Percentiles rank a stretch among this genome's conserved stretches.
phyloP scores from a whole-genome alignment of 35 echinoderm and acorn worm genomes.

The Eucidaris tribuloides region DNA sequence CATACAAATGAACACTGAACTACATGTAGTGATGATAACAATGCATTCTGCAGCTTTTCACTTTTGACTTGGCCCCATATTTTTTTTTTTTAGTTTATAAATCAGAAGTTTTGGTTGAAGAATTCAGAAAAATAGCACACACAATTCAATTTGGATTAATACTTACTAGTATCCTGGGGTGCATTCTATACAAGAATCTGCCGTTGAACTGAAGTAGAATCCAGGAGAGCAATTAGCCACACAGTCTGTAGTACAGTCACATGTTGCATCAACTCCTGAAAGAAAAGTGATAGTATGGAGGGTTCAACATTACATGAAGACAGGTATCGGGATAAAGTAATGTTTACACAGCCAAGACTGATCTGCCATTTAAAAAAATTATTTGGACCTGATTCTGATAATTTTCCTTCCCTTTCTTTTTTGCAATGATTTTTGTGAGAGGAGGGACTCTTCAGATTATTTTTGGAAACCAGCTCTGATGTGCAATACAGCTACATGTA shows the following conservation, averaged over 20 bases:
- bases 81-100: neutral
- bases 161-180: slow-evolving; percentile 91
- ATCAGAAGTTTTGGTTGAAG: neutral
- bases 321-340: too few species aligned
- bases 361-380: neutral
- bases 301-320: too few species aligned
- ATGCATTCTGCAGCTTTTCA: too few species aligned
- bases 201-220: slow-evolving; percentile 44
- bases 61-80: too few species aligned
- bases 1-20: too few species aligned
- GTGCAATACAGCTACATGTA: too few species aligned
- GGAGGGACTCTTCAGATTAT: neutral
- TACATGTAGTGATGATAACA: too few species aligned
- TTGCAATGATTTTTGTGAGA: neutral
- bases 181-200: slow-evolving; percentile 59
- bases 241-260: slow-evolving; percentile 80
- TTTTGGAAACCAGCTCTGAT: too few species aligned
- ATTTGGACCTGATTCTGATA: neutral
- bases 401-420: neutral
- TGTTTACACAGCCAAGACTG: neutral
- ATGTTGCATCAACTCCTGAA: slow-evolving; percentile 14
- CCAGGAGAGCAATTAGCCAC: slow-evolving; percentile 55
- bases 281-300: neutral
- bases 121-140: neutral
- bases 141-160: neutral